These are phyloP conservation scores for Halocynthia roretzi DNA, from an alignment of 23 tunicate species.

Conservation along the genomic window DNA sequence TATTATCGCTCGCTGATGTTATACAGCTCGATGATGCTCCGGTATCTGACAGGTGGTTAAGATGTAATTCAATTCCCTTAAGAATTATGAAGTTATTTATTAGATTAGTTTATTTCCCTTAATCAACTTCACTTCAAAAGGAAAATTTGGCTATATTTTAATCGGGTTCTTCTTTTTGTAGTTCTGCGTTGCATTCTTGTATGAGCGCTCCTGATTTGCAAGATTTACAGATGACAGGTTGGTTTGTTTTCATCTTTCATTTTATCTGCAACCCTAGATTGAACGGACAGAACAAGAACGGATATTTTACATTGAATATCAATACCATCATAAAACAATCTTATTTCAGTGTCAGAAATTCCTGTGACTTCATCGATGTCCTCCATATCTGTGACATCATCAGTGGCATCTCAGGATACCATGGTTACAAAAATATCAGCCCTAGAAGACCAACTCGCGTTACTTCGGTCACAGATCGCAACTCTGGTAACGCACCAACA, in stretches of 20 bases:
- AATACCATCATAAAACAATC: no score
- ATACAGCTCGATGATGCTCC: conserved; percentile 64
- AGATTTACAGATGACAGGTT: neutral
- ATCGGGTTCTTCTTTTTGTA: neutral
- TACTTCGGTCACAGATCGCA: conserved; percentile 81
- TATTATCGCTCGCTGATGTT: conserved; percentile 84
- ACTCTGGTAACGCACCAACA: conserved; percentile 67
- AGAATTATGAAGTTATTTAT: neutral
- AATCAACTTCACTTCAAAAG: neutral
- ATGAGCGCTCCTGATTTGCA: conserved; percentile 20
- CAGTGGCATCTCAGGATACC: conserved; percentile 17
- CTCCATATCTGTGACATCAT: conserved; percentile 29
- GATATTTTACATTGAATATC: no score
- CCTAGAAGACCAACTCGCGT: conserved; percentile 81
- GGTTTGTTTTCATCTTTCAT: neutral
- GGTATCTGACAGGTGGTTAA: conserved; percentile 15
- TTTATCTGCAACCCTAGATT: no score
- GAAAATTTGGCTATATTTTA: neutral
- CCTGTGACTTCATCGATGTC: conserved; percentile 18
- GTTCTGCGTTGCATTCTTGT: neutral
- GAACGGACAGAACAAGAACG: no score
- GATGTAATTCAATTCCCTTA: neutral
- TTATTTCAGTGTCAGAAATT: neutral
- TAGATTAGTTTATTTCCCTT: neutral
- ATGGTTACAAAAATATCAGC: conserved; percentile 85